These are phyloP conservation scores for Iguana delicatissima DNA, from an alignment of 2,797 vertebrate species.

Conservation along the genomic window DNA sequence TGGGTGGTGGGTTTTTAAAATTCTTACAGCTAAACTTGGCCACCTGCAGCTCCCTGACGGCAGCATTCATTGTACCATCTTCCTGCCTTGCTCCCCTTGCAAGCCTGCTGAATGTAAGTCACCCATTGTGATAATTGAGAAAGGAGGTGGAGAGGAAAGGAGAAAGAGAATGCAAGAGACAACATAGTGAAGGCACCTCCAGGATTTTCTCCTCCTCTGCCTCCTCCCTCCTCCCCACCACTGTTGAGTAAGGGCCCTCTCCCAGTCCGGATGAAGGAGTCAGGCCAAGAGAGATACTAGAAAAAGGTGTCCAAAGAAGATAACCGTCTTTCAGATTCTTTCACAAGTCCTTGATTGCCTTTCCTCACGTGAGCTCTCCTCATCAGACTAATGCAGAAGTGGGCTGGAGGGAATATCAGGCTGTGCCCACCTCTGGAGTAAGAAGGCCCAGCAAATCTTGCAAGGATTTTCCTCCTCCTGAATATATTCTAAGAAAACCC, in stretches of 20 bases:
- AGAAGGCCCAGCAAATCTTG: too few species aligned
- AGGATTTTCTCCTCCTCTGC: too few species aligned
- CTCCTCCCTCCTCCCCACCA: too few species aligned
- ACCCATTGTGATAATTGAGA: neutral
- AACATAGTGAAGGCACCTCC: too few species aligned
- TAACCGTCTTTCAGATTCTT: conserved; percentile 26
- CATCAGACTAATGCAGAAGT: neutral
- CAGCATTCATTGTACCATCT: neutral
- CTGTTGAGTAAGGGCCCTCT: conserved; percentile 13
- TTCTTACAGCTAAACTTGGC: neutral
- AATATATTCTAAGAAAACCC: too few species aligned
- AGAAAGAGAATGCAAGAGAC: neutral
- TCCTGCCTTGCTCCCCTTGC: neutral
- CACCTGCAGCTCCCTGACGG: neutral
- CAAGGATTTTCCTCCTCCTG: too few species aligned
- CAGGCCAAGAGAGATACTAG: neutral
- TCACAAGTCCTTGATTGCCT: conserved; percentile 21
- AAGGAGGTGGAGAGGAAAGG: neutral
- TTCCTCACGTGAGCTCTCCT: neutral
- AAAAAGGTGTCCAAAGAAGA: conserved; percentile 29
- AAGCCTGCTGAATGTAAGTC: neutral
- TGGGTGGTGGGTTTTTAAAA: neutral
- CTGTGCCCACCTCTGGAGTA: neutral
- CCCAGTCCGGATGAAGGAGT: neutral
- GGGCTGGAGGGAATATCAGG: neutral